phyloP scores from a whole-genome alignment of 1,140 invertebrate genomes.

The Sycophaga agraensis region DNA sequence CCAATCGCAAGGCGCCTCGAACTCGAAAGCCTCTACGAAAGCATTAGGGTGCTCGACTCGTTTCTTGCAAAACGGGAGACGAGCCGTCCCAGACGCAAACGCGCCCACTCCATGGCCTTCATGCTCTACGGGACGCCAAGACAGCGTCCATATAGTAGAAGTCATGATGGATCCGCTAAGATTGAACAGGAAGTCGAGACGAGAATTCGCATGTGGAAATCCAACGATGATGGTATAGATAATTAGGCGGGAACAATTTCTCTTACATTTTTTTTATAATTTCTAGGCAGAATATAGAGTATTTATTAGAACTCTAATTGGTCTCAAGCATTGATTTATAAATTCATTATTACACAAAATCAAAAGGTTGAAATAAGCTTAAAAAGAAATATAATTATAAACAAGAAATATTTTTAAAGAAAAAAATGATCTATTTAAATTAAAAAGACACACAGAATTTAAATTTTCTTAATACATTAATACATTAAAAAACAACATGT shows the following conservation, averaged over 20 bases:
- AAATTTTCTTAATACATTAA: too few relatives aligned
- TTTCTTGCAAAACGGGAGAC: constrained; percentile 39
- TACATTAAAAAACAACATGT: too few relatives aligned
- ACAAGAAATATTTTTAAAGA: too few relatives aligned
- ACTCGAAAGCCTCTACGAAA: constrained; percentile 43
- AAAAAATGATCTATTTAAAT: too few relatives aligned
- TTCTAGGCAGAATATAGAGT: too few relatives aligned
- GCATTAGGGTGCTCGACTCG: constrained; percentile 44
- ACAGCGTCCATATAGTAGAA: constrained; percentile 11
- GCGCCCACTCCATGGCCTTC: constrained; percentile 22
- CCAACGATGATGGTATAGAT: neutral
- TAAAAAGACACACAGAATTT: too few relatives aligned
- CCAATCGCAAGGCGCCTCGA: constrained; percentile 30
- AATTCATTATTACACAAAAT: too few relatives aligned
- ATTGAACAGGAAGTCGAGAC: neutral
- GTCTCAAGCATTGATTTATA: too few relatives aligned
- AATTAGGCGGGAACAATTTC: neutral
- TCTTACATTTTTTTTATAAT: neutral
- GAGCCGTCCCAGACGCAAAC: too few relatives aligned
- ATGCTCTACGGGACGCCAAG: constrained; percentile 42
- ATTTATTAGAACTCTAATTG: too few relatives aligned
- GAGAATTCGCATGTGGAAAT: neutral
- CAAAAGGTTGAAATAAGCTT: too few relatives aligned
- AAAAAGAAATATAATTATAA: too few relatives aligned
- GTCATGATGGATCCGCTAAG: constrained; percentile 8